Evolutionary conservation across 2,113 vertebrate species (phyloP).

Genomic region (Alethe diademata): DNA sequence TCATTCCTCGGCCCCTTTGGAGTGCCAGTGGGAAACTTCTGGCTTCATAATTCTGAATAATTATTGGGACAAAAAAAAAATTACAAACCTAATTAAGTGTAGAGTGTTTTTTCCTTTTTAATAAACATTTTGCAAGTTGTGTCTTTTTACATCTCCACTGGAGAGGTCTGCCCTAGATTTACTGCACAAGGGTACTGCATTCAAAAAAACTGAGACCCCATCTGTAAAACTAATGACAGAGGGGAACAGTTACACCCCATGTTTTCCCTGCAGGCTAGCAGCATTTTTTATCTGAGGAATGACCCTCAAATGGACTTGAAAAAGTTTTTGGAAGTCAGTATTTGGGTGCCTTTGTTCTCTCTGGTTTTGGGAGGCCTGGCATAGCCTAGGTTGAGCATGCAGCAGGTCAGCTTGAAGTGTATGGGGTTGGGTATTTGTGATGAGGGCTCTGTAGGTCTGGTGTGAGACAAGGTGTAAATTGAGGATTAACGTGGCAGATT

Average conservation of each 20-base stretch:
- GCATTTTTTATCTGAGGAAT: not conserved
- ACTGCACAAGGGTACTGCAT: not conserved
- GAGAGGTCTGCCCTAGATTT: not conserved
- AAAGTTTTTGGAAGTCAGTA: not conserved
- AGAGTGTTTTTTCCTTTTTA: not conserved
- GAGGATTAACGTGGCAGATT: not conserved
- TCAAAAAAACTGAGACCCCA: not conserved
- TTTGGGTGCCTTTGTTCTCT: not conserved
- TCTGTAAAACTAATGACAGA: not conserved
- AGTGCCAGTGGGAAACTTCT: not conserved
- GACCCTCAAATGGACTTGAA: not conserved
- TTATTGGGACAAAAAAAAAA: not conserved
- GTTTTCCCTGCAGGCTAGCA: not conserved
- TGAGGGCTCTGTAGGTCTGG: not conserved
- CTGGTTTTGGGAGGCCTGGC: not conserved
- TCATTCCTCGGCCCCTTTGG: not conserved
- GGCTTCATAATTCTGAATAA: not conserved
- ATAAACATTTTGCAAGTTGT: not conserved
- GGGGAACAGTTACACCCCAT: not conserved
- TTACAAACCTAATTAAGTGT: not conserved
- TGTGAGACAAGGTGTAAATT: not conserved
- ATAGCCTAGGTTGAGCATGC: accelerated
- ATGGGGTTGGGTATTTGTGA: not conserved
- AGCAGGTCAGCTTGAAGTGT: not conserved
- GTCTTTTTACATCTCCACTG: not conserved